Evolutionary conservation across 2,797 vertebrate species (phyloP).

Genomic region (Kryptopterus vitreolus): DNA sequence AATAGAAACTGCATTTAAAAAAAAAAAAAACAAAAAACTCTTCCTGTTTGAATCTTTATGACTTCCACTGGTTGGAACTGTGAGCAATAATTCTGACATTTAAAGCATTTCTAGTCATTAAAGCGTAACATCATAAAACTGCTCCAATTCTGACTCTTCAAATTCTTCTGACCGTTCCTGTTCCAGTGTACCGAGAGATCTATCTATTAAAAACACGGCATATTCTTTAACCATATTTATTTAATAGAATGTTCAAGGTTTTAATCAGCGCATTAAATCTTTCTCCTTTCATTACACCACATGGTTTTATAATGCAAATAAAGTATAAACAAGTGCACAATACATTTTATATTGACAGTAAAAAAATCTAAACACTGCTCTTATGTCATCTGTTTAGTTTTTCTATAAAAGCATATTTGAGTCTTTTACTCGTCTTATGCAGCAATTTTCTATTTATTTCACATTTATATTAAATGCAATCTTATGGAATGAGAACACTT

Average conservation of each 20-base stretch:
- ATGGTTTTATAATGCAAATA: neutral
- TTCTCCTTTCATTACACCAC: neutral
- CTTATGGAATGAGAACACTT: neutral
- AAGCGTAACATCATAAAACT: neutral
- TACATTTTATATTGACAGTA: neutral
- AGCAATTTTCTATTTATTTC: neutral
- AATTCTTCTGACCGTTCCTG: neutral
- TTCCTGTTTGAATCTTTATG: constrained; percentile 24
- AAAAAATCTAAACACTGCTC: neutral
- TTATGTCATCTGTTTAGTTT: neutral
- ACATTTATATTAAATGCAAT: neutral
- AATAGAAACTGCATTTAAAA: neutral
- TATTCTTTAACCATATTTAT: neutral
- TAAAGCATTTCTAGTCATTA: constrained; percentile 10
- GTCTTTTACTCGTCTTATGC: neutral
- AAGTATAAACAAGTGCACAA: neutral
- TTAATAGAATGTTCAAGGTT: neutral
- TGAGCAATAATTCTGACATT: constrained; percentile 12
- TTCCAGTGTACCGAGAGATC: neutral
- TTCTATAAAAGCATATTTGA: neutral
- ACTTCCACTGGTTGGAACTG: neutral
- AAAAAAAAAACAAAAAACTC: neutral
- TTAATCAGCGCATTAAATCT: neutral
- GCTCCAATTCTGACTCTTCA: neutral
- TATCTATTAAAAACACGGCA: constrained; percentile 28